Conservation (phyloP, 2,888 invertebrate species). For the Zaprionus obscuricornis region DNA sequence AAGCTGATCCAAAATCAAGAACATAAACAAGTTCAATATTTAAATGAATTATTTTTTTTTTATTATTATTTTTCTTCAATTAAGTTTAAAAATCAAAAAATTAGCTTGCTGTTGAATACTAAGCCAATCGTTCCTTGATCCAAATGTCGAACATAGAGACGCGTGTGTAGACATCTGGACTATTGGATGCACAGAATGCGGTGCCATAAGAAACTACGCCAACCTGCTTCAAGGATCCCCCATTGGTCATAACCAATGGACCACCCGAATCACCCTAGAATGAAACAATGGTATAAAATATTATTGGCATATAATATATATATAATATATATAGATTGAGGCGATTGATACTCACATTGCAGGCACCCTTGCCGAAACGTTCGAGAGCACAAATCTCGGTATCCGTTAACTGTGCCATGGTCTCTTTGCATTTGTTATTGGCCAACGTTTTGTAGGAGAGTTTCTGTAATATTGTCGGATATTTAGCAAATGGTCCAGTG, state of each 20-base stretch:
- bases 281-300: no score
- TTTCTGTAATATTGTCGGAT: conserved; percentile 78
- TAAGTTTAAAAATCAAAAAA: no score
- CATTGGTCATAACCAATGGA: conserved; percentile 79
- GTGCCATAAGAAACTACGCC: conserved; percentile 83
- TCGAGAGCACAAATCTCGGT: conserved; percentile 82
- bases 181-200: conserved; percentile 80
- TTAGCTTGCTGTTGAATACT: no score
- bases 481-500: conserved; percentile 76
- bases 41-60: no score
- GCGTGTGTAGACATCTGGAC: conserved; percentile 82
- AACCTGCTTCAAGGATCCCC: conserved; percentile 76
- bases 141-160: conserved; percentile 81
- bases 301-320: not conserved
- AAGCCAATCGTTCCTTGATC: conserved; percentile 77
- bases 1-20: no score
- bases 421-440: conserved; percentile 74
- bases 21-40: no score
- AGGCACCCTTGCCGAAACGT: conserved; percentile 81
- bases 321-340: not conserved
- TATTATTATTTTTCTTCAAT: no score
- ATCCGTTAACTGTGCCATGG: conserved; percentile 78
- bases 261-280: conserved; percentile 83
- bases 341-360: conserved; percentile 76
- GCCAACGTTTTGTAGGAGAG: conserved; percentile 77